Evolutionary conservation across 2,888 invertebrate genomes (phyloP).

Genomic region (Cistogaster globosa): DNA sequence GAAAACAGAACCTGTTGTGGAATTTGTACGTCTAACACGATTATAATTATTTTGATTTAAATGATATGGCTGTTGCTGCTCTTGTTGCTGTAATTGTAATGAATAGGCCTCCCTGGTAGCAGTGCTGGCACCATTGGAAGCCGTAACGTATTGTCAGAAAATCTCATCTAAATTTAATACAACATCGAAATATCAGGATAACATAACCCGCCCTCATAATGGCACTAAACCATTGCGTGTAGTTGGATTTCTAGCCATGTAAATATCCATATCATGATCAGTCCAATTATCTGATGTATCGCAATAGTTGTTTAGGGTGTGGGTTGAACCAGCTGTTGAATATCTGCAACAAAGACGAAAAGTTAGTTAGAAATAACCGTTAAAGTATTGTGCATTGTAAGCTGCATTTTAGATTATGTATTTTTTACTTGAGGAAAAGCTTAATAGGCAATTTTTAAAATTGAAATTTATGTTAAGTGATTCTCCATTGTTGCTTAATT

Average conservation of each 20-base stretch:
- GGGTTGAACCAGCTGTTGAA: conserved; percentile 90
- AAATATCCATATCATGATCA: conserved; percentile 97
- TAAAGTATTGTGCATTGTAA: too few species aligned
- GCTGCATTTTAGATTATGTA: too few species aligned
- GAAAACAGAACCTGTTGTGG: conserved; percentile 63
- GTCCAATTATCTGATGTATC: conserved; percentile 97
- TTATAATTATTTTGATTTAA: conserved; percentile 74
- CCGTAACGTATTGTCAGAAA: conserved; percentile 83
- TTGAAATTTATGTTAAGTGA: too few species aligned
- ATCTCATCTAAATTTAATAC: conserved; percentile 83
- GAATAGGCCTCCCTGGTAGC: conserved; percentile 52
- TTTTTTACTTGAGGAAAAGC: too few species aligned
- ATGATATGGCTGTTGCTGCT: conserved; percentile 73
- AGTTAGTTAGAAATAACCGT: not conserved
- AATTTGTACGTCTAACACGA: conserved; percentile 65
- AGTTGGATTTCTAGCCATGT: conserved; percentile 95
- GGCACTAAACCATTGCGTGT: conserved; percentile 93
- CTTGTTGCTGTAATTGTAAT: conserved; percentile 56
- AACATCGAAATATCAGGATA: conserved; percentile 83
- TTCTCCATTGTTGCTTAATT: too few species aligned
- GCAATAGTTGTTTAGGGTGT: conserved; percentile 92
- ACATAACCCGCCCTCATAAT: conserved; percentile 85
- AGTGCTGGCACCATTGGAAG: conserved; percentile 68
- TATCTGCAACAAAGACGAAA: conserved; percentile 80
- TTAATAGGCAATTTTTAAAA: too few species aligned